Evolutionary conservation across 1,140 invertebrate species (phyloP), one percentile per base, ranked within the genome.

Genomic region (Micrasema longulum): DNA sequence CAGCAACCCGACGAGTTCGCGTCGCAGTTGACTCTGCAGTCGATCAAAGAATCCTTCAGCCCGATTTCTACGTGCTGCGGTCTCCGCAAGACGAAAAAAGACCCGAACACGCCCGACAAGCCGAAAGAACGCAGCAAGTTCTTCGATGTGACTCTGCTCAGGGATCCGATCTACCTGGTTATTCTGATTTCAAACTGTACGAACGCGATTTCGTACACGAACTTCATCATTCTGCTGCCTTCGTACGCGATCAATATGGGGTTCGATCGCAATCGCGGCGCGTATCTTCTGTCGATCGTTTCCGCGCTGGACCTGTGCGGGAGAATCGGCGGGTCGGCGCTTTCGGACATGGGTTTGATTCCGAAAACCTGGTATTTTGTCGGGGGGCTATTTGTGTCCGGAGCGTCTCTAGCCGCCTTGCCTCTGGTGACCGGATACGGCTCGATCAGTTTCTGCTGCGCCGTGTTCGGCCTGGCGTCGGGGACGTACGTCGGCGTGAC

Each of bases 401-500:
- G 93, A 0, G 80, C 94, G 16, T 89, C 91, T 3, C 80, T 95
- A 66, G 84, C 90, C 0, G 77, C 91, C 1, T 79, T 95, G 18
- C 93, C 93, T 0, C 82, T 91, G 14, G 87, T 89, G 1, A 80
- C 78, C 0, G 84, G 82, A 38, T 90, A 89, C 79, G 75, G 79
- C 1, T 82, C 84, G 12, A 83, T 94, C 1, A 88, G 90, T 36
- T 82, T 87, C 10, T 91, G 89, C 76, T 95, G 93, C 80, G 88
- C 89, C 1, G 77, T 92, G 1, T 95, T 95, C 78, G 93, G 93
- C 0, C 80, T 95, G 2, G 89, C 92, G 7, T 94, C 93, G 0
- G 93, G 93, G n/a, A 88, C 91, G n/a, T 95, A 94, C 78, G 91
- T 94, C 0, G 93, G 93, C 12, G 90, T 95, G 1, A 94, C 92